Conservation (phyloP, 1,140 invertebrate species). For the Drosophila nikananu region DNA sequence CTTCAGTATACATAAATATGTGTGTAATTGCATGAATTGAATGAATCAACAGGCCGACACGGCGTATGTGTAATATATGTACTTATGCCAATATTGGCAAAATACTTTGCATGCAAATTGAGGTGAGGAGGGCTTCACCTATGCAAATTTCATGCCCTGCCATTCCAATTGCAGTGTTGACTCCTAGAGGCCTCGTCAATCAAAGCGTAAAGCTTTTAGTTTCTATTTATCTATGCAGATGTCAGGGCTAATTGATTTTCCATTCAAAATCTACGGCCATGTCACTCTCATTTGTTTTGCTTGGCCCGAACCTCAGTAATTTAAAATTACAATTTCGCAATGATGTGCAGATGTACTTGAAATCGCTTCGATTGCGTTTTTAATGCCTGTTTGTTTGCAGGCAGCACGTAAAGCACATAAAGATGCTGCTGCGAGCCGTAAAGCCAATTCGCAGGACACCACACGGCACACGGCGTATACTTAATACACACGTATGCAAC, state of each 20-base stretch:
- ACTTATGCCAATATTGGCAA: constrained; percentile 25
- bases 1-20: not conserved
- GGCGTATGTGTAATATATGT: constrained; percentile 45
- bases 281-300: constrained; percentile 18
- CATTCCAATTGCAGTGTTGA: constrained; percentile 39
- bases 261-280: not conserved
- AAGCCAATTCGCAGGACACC: constrained; percentile 63
- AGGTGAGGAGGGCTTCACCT: constrained; percentile 11
- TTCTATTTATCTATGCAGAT: constrained; percentile 55
- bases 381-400: constrained; percentile 59
- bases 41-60: constrained; percentile 23
- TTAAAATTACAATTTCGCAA: constrained; percentile 52
- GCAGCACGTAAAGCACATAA: constrained; percentile 77
- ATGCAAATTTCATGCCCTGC: constrained; percentile 36
- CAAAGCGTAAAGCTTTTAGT: constrained; percentile 15
- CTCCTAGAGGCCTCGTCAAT: constrained; percentile 22
- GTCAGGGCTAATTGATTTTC: constrained; percentile 53
- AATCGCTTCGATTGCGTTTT: constrained; percentile 34
- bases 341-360: constrained; percentile 36
- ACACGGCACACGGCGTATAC: constrained; percentile 73
- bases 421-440: constrained; percentile 31
- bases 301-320: constrained; percentile 11
- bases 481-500: constrained; percentile 73
- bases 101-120: constrained; percentile 28
- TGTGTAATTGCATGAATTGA: constrained; percentile 1